Percentiles rank a stretch among this genome's conserved stretches.
phyloP scores from a whole-genome alignment of 2,888 invertebrate species.

The Ochropacha duplaris region DNA sequence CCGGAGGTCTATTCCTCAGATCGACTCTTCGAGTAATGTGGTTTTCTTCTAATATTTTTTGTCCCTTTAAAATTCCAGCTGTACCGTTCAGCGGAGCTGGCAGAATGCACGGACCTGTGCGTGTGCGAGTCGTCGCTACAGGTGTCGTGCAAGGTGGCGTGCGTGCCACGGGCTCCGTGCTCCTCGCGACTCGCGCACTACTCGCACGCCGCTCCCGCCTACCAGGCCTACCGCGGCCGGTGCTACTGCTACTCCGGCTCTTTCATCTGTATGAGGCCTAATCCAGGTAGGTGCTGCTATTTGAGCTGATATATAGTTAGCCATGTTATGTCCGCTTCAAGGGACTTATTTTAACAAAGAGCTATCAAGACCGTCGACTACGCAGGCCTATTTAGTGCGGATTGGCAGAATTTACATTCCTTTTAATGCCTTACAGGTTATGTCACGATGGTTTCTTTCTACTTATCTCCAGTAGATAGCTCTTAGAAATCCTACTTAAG shows the following conservation, averaged over 20 bases:
- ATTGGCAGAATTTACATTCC: too few relatives aligned
- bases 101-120: conserved; percentile 94
- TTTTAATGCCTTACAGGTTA: too few relatives aligned
- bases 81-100: conserved; percentile 91
- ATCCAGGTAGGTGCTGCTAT: conserved; percentile 58
- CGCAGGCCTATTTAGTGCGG: too few relatives aligned
- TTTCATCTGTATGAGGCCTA: conserved; percentile 95
- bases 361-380: too few relatives aligned
- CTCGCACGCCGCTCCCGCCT: conserved; percentile 94
- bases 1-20: too few relatives aligned
- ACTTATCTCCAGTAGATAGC: too few relatives aligned
- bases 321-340: too few relatives aligned
- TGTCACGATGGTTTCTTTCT: too few relatives aligned
- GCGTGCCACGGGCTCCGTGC: conserved; percentile 93
- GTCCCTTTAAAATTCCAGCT: conserved; percentile 79
- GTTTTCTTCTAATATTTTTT: background rate
- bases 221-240: conserved; percentile 93
- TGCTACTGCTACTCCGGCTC: conserved; percentile 96
- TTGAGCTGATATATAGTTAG: too few relatives aligned
- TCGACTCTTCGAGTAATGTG: too few relatives aligned
- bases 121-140: conserved; percentile 90
- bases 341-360: too few relatives aligned
- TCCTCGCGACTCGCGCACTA: conserved; percentile 94
- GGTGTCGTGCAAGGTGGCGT: conserved; percentile 93
- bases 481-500: too few relatives aligned